Conservation (phyloP, 1,140 invertebrate species). For the Ostrea denselamellosa region DNA sequence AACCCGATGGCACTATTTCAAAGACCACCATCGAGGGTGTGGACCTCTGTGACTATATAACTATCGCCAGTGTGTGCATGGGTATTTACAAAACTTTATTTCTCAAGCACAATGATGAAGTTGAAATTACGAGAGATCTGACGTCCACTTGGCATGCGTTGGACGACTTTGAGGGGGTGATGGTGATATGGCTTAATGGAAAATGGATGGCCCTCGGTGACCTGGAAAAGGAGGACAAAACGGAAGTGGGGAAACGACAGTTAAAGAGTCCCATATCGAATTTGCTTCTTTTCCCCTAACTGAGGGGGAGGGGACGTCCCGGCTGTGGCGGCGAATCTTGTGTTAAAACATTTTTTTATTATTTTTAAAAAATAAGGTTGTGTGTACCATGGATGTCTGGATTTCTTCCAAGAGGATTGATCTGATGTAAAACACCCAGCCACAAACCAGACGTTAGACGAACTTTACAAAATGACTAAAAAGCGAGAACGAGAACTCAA, state of each 20-base stretch:
- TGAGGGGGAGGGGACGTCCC: constrained; percentile 27
- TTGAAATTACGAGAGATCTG: constrained; percentile 34
- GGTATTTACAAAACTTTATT: constrained; percentile 50
- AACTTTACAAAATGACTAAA: constrained; percentile 47
- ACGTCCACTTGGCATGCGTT: constrained; percentile 12
- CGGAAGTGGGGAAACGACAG: constrained; percentile 38
- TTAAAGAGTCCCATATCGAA: constrained; percentile 45
- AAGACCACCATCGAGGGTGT: constrained; percentile 24
- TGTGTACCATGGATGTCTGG: constrained; percentile 52
- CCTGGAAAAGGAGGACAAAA: constrained; percentile 43
- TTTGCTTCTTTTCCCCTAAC: constrained; percentile 44
- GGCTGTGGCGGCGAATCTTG: constrained; percentile 25
- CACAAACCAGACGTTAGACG: constrained; percentile 49
- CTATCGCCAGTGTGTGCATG: constrained; percentile 48
- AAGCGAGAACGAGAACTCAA: background rate
- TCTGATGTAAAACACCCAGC: constrained; percentile 1
- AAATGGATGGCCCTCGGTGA: constrained; percentile 43
- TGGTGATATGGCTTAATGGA: constrained; percentile 33
- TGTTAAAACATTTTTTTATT: background rate
- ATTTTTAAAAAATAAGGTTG: constrained; percentile 35
- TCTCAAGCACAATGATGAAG: constrained; percentile 37
- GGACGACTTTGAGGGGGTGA: constrained; percentile 18
- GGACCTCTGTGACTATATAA: constrained; percentile 44
- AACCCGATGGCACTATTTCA: constrained; percentile 39
- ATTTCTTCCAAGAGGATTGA: constrained; percentile 47